These are phyloP conservation scores for Cryptocephalus primarius DNA, from an alignment of 2,888 invertebrate genomes.

Conservation along the genomic window DNA sequence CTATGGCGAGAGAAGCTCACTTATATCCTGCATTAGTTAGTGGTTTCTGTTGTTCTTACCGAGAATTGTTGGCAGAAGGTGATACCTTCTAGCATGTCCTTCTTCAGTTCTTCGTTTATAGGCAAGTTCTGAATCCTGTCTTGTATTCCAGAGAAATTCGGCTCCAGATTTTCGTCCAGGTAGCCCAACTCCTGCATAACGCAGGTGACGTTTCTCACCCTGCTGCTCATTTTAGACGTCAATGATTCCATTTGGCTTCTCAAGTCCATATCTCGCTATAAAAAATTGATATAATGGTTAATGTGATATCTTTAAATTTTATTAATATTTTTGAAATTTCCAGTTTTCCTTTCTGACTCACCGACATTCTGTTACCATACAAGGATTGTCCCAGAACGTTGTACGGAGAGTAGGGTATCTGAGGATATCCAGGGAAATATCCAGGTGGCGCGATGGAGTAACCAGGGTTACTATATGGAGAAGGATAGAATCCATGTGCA, in stretches of 20 bases:
- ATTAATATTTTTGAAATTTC: no score
- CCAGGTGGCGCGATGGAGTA: conserved; percentile 13
- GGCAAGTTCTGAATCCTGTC: conserved; percentile 51
- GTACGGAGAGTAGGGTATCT: conserved; percentile 26
- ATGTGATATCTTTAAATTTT: no score
- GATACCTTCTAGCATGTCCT: conserved; percentile 55
- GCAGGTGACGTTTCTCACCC: conserved; percentile 53
- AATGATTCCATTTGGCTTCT: conserved; percentile 50
- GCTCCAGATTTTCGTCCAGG: conserved; percentile 53
- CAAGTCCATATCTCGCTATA: conserved; percentile 50
- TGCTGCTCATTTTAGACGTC: conserved; percentile 42
- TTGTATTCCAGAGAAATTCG: conserved; percentile 53
- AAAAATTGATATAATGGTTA: conserved; percentile 2
- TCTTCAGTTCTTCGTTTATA: conserved; percentile 48
- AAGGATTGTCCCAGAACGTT: conserved; percentile 33
- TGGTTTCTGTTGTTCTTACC: conserved; percentile 33
- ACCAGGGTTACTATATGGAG: conserved; percentile 14
- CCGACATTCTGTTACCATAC: conserved; percentile 43
- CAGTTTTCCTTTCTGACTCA: conserved; percentile 29
- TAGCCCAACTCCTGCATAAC: conserved; percentile 63
- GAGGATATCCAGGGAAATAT: conserved; percentile 42
- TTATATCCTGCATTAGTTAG: not conserved
- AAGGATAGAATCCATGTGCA: conserved; percentile 22
- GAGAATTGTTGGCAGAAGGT: conserved; percentile 60
- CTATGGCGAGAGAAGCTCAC: not conserved